Percentiles rank a stretch among this genome's conserved stretches.
Evolutionary conservation across 2,888 invertebrate genomes (phyloP).

Genomic region (Bembecia ichneumoniformis): DNA sequence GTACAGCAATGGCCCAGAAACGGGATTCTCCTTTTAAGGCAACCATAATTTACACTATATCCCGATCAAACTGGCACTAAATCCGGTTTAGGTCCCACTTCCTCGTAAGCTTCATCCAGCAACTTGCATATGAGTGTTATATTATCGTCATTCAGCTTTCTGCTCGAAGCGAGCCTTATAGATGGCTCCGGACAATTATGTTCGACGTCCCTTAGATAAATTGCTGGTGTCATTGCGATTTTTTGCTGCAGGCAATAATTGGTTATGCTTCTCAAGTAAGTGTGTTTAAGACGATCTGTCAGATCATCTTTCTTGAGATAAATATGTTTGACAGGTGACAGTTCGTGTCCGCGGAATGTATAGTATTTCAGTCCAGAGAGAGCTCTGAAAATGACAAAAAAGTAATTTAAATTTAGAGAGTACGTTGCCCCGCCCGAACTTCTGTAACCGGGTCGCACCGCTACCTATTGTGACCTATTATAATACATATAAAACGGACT

Average conservation of each 20-base stretch:
- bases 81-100: conserved; percentile 46
- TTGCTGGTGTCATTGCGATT: conserved; percentile 78
- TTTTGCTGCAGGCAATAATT: conserved; percentile 76
- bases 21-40: no score
- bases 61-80: conserved; percentile 20
- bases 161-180: conserved; percentile 79
- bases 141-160: conserved; percentile 74
- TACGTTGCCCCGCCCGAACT: no score
- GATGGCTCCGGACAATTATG: conserved; percentile 77
- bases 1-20: no score
- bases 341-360: conserved; percentile 69
- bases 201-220: conserved; percentile 79
- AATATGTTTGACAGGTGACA: conserved; percentile 84
- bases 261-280: conserved; percentile 75
- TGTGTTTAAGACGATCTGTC: conserved; percentile 54
- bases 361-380: conserved; percentile 56
- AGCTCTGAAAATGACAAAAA: conserved; percentile 36
- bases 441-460: no score
- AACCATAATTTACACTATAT: conserved; percentile 1
- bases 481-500: no score
- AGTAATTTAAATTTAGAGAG: no score
- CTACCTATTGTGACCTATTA: no score
- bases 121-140: conserved; percentile 57
- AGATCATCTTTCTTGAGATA: conserved; percentile 70
- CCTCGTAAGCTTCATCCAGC: conserved; percentile 54